phyloP scores from a whole-genome alignment of 2,113 vertebrate species.

The Osmerus mordax region DNA sequence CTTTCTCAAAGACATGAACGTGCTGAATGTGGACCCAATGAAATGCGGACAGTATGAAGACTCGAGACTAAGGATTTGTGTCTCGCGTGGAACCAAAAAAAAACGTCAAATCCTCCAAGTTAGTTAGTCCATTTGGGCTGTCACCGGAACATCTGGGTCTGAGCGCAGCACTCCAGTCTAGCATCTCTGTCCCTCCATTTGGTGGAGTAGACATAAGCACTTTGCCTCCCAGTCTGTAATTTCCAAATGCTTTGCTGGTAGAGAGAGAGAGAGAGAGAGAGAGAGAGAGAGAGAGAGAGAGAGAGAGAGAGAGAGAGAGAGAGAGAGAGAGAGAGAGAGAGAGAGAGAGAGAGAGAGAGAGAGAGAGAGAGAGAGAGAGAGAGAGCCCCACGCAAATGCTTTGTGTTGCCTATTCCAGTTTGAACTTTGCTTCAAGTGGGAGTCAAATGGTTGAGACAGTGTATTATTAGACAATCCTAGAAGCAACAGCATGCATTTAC shows the following conservation, averaged over 20 bases:
- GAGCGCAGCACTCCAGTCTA: slow-evolving; percentile 49
- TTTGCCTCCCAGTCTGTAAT: slow-evolving; percentile 57
- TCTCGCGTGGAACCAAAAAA: slow-evolving; percentile 23
- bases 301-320: no score
- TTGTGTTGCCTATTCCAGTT: slow-evolving; percentile 54
- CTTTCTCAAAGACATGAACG: slow-evolving; percentile 38
- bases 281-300: no score
- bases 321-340: background rate
- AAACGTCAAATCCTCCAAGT: slow-evolving; percentile 17
- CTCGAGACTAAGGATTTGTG: slow-evolving; percentile 10
- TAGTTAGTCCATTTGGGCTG: slow-evolving; percentile 56
- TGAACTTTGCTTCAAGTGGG: slow-evolving; percentile 58
- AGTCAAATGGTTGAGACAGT: slow-evolving; percentile 54
- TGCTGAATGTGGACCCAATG: slow-evolving; percentile 28
- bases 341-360: no score
- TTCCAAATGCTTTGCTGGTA: slow-evolving; percentile 55
- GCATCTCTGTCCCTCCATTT: slow-evolving; percentile 61
- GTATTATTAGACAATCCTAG: slow-evolving; percentile 52
- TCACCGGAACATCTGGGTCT: slow-evolving; percentile 60
- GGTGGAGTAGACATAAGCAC: slow-evolving; percentile 67
- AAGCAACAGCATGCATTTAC: slow-evolving; percentile 33
- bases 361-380: slow-evolving; percentile 14
- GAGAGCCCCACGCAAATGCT: slow-evolving; percentile 51
- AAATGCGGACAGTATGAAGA: slow-evolving; percentile 28
- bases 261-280: background rate